phyloP scores from a whole-genome alignment of 1,140 invertebrate species.

The Heliothis virescens region DNA sequence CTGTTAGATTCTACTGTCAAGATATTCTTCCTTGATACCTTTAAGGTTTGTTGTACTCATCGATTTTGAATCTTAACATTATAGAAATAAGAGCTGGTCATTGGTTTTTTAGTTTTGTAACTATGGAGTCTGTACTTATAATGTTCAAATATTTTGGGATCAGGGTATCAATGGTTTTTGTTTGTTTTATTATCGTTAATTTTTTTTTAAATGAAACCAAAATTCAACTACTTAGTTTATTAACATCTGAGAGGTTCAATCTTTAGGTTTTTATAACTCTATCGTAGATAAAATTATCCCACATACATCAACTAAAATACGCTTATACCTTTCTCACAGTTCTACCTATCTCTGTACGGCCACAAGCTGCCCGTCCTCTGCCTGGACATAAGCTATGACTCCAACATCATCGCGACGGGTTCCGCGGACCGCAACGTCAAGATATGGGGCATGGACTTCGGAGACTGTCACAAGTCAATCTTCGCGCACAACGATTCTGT shows the following conservation, averaged over 20 bases:
- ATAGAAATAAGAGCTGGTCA: neutral
- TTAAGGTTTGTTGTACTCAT: constrained; percentile 90
- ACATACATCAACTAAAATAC: too few relatives aligned
- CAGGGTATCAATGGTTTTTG: too few relatives aligned
- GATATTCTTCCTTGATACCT: constrained; percentile 97
- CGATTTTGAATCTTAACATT: neutral
- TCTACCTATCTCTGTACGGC: constrained; percentile 98
- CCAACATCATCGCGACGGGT: constrained; percentile 95
- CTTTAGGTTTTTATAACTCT: too few relatives aligned
- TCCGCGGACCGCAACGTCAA: constrained; percentile 98
- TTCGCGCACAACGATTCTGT: constrained; percentile 98
- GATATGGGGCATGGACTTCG: constrained; percentile 99
- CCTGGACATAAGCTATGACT: constrained; percentile 98
- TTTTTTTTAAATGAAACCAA: too few relatives aligned
- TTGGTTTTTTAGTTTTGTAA: neutral
- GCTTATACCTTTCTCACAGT: too few relatives aligned
- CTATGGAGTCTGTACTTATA: too few relatives aligned
- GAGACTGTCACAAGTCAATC: constrained; percentile 96
- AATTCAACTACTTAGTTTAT: too few relatives aligned
- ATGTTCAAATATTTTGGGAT: too few relatives aligned
- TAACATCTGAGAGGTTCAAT: too few relatives aligned
- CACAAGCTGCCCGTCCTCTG: constrained; percentile 98
- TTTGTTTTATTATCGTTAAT: too few relatives aligned
- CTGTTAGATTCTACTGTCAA: constrained; percentile 97
- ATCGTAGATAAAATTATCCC: too few relatives aligned